Base-by-base conservation (phyloP, 2,113 vertebrate species). In the Pollachius pollachius region DNA sequence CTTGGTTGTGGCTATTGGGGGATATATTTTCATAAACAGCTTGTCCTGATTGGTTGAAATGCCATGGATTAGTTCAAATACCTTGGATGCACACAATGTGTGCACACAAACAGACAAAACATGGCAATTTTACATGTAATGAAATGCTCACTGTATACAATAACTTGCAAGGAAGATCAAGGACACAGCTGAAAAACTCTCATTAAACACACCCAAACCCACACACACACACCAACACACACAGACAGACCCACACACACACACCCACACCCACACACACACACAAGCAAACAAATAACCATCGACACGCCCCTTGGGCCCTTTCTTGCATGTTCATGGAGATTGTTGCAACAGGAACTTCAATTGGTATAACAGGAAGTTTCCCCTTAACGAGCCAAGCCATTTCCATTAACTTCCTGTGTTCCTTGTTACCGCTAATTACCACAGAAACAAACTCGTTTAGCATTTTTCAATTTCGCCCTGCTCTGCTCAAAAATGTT, bases 391-490 rank as follows among this genome's bases (percentile, higher is more conserved):
- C 84, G 79, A 87, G 76, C 75, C 81, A 74, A 82, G 84, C 88
- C 83, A 74, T 85, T 91, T 87, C 89, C 89, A 93, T 92, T 93
- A 92, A 89, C 89, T 92, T 89, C 78, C 81, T 86, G 86, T 88
- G 88, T 91, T 90, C 80, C 89, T 90, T 84, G 87, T 93, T 92
- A 92, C 86, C 68, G 75, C 84, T 89, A 90, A 92, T 92, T 85
- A 88, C 84, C 77, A 77, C 74, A 71, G 84, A 79, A 89, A 88
- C 87, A 89, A 89, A 88, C 90, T 91, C 86, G 78, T 90, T 91
- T 91, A 91, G 84, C 90, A 85, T 90, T 90, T 48, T 92, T 92
- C 90, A 91, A 93, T 93, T 92, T 91, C 85, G 89, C 74, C 85
- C 52, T 37, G 81, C 82, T 84, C 77, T 64, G 72, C 82, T 79